Evolutionary conservation across 2,797 vertebrate genomes (phyloP).

Genomic region (Tachyglossus aculeatus): DNA sequence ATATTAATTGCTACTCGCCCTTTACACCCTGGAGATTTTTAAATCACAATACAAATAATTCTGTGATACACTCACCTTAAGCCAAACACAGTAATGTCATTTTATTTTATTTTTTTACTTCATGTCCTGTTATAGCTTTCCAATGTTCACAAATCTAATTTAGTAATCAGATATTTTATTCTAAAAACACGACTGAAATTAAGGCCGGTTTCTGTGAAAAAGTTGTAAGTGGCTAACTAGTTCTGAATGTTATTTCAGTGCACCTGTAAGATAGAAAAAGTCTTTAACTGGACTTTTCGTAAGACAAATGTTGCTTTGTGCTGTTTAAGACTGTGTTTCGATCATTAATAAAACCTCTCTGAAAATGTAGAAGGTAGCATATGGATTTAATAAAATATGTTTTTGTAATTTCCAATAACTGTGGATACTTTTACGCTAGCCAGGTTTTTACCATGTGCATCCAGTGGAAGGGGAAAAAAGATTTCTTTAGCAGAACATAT

Average conservation of each 20-base stretch:
- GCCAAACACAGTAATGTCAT: slow-evolving; percentile 4
- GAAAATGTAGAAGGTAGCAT: slow-evolving; percentile 76
- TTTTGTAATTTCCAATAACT: slow-evolving; percentile 84
- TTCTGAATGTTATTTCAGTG: slow-evolving; percentile 65
- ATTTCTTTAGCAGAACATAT: slow-evolving; percentile 48
- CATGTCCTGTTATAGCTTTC: slow-evolving; percentile 27
- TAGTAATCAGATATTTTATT: slow-evolving; percentile 27
- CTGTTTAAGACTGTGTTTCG: slow-evolving; percentile 64
- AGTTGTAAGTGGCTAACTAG: slow-evolving; percentile 38
- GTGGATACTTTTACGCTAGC: slow-evolving; percentile 73
- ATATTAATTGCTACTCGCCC: not conserved
- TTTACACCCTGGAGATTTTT: slow-evolving; percentile 6
- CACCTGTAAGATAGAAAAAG: slow-evolving; percentile 80
- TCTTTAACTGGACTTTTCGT: slow-evolving; percentile 61
- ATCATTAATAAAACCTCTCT: slow-evolving; percentile 73
- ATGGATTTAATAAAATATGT: slow-evolving; percentile 82
- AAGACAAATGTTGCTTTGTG: slow-evolving; percentile 79
- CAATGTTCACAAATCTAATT: slow-evolving; percentile 17
- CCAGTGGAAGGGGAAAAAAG: slow-evolving; percentile 47
- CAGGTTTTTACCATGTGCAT: slow-evolving; percentile 77
- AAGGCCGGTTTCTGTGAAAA: slow-evolving; percentile 30
- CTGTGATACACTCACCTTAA: not conserved
- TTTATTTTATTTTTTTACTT: not conserved
- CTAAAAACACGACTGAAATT: slow-evolving; percentile 23
- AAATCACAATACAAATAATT: not conserved